These are phyloP conservation scores for Bedellia somnulentella DNA, from an alignment of 2,888 invertebrate genomes.

Conservation along the genomic window DNA sequence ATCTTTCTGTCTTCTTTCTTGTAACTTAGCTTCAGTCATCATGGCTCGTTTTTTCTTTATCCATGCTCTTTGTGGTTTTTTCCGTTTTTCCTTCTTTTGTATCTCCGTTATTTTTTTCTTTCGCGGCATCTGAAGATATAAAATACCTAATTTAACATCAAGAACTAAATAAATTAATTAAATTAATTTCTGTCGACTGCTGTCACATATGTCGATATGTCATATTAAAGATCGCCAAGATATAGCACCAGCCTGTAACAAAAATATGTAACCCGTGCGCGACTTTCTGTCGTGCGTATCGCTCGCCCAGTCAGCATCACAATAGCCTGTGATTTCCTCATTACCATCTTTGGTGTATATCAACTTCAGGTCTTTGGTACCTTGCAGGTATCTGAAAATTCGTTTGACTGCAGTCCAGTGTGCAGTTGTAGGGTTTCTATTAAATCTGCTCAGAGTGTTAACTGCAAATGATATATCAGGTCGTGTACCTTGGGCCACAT, in stretches of 20 bases:
- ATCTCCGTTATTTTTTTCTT: neutral
- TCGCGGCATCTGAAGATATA: too few species aligned
- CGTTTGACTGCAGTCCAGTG: slow-evolving; percentile 1
- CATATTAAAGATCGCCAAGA: neutral
- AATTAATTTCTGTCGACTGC: too few species aligned
- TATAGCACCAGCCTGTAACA: neutral
- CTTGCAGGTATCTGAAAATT: neutral
- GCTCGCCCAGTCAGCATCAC: slow-evolving; percentile 1
- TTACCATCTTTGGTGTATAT: neutral
- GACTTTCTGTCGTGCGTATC: slow-evolving; percentile 1
- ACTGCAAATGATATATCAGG: slow-evolving; percentile 2
- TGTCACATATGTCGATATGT: too few species aligned
- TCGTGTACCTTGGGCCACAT: neutral
- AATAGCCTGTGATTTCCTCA: neutral
- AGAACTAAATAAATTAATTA: too few species aligned
- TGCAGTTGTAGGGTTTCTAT: neutral
- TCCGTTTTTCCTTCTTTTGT: slow-evolving; percentile 1
- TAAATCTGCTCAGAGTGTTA: slow-evolving; percentile 1
- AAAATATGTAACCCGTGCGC: slow-evolving; percentile 3
- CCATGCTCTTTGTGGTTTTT: slow-evolving; percentile 6
- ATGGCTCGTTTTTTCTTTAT: slow-evolving; percentile 4
- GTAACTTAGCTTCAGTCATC: slow-evolving; percentile 2
- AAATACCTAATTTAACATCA: too few species aligned
- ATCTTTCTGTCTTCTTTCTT: slow-evolving; percentile 5
- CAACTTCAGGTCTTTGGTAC: neutral